Evolutionary conservation across 2,797 vertebrate genomes (phyloP).

Genomic region (Bradypodion ventrale): DNA sequence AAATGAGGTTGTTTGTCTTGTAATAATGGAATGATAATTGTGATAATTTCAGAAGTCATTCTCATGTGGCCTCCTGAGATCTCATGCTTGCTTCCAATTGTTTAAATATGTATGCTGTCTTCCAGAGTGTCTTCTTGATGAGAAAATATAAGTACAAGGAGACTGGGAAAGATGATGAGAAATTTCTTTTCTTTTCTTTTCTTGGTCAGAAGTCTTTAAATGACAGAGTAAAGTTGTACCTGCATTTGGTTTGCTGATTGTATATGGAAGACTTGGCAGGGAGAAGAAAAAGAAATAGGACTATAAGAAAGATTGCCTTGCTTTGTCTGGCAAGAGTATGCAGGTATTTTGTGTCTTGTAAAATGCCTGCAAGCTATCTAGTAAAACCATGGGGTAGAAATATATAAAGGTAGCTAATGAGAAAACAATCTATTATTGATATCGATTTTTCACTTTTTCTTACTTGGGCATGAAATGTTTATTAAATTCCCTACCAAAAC

Average conservation of each 20-base stretch:
- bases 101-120: conserved; percentile 71
- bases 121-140: conserved; percentile 68
- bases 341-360: conserved; percentile 38
- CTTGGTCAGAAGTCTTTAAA: conserved; percentile 17
- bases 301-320: conserved; percentile 53
- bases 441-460: conserved; percentile 33
- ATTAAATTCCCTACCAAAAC: not conserved
- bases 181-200: conserved; percentile 55
- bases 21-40: conserved; percentile 69
- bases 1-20: conserved; percentile 69
- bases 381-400: conserved; percentile 35
- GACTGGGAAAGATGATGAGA: conserved; percentile 54
- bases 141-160: conserved; percentile 63
- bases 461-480: conserved; percentile 5
- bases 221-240: conserved; percentile 18
- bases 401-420: conserved; percentile 50
- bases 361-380: conserved; percentile 52
- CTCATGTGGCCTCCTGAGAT: conserved; percentile 67
- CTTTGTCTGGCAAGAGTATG: conserved; percentile 46
- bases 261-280: conserved; percentile 37
- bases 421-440: conserved; percentile 57
- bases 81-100: conserved; percentile 69
- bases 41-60: conserved; percentile 74
- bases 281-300: conserved; percentile 38
- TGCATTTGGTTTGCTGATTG: conserved; percentile 29